Conservation (phyloP, 2,797 vertebrate species). For the Acanthopagrus latus region DNA sequence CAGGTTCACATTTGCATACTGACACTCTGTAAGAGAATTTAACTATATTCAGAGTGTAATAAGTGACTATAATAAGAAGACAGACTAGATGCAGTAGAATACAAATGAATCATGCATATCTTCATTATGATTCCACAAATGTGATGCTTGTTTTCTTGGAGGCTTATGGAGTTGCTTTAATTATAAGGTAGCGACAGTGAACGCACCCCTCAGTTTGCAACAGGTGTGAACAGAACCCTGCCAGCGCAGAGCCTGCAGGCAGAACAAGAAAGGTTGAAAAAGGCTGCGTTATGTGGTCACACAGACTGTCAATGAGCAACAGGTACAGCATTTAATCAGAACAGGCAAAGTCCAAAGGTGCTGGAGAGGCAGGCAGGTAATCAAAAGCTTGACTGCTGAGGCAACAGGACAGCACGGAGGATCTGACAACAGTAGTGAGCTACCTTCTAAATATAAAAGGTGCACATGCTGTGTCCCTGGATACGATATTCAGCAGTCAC, state of each 20-base stretch:
- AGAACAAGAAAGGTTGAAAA: conserved; percentile 6
- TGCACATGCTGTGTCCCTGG: background rate
- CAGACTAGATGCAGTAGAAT: conserved; percentile 3
- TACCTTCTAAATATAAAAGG: conserved; percentile 8
- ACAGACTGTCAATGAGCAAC: conserved; percentile 7
- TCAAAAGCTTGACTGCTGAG: conserved; percentile 16
- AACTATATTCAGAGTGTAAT: background rate
- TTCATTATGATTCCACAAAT: background rate
- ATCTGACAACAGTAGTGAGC: conserved; percentile 8
- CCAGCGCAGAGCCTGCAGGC: conserved; percentile 6
- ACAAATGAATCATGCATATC: conserved; percentile 4
- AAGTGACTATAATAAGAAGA: no score
- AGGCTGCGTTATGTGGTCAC: conserved; percentile 5
- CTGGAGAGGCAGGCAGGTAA: conserved; percentile 24
- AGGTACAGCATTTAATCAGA: background rate
- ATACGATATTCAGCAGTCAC: background rate
- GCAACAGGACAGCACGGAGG: conserved; percentile 8
- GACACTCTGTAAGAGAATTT: conserved; percentile 10
- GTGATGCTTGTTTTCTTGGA: conserved; percentile 7
- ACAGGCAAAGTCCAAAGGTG: conserved; percentile 25
- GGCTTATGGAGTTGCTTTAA: background rate
- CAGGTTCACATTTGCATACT: background rate
- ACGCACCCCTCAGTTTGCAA: background rate
- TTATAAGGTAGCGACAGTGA: background rate
- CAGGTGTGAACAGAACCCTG: conserved; percentile 7